Percentiles rank a stretch among this genome's conserved stretches.
Conservation (phyloP, 2,113 vertebrate species). For the Oriolus oriolus region DNA sequence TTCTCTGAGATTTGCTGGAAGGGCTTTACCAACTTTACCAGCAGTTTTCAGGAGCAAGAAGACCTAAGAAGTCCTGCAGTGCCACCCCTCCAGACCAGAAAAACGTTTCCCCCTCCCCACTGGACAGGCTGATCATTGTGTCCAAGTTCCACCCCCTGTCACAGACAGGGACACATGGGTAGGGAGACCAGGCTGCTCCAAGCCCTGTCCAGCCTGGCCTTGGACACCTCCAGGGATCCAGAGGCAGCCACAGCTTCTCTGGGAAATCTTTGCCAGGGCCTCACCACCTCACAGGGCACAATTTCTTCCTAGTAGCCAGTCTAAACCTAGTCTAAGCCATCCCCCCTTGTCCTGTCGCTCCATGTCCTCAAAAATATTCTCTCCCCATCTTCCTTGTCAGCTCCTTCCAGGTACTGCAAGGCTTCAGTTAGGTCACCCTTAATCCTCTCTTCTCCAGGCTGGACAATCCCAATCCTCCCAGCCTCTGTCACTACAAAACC, state of each 20-base stretch:
- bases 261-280: not conserved
- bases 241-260: not conserved
- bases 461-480: not conserved
- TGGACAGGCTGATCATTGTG: not conserved
- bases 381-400: not conserved
- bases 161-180: rapidly evolving
- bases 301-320: too few relatives aligned
- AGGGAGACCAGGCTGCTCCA: not conserved
- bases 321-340: not conserved
- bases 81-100: not conserved
- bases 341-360: not conserved
- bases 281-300: too few relatives aligned
- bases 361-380: too few relatives aligned
- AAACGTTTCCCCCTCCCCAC: rapidly evolving
- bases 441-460: too few relatives aligned
- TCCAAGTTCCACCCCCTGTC: not conserved
- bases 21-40: not conserved
- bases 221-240: not conserved
- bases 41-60: not conserved
- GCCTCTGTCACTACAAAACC: not conserved
- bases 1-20: not conserved
- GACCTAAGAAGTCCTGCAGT: rapidly evolving
- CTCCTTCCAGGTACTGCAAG: not conserved
- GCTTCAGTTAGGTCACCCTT: not conserved
- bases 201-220: rapidly evolving